These are phyloP conservation scores for Drosophila santomea DNA, from an alignment of 1,140 invertebrate genomes.

Conservation along the genomic window DNA sequence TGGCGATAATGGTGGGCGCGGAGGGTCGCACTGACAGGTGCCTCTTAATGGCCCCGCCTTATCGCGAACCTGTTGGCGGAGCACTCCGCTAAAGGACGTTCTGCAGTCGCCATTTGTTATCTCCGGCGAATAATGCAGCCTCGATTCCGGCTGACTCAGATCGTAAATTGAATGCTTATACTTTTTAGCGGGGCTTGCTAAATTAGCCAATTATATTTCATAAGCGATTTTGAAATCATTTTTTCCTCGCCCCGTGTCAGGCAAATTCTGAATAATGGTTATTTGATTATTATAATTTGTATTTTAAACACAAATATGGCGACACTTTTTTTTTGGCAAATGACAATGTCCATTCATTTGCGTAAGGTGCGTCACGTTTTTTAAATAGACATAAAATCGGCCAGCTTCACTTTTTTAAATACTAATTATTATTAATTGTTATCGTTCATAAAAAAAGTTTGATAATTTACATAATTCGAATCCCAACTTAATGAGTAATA, in stretches of 20 bases:
- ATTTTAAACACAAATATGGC: conserved; percentile 40
- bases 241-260: conserved; percentile 13
- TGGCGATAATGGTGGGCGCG: conserved; percentile 2
- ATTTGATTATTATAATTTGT: conserved; percentile 62
- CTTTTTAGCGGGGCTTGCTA: conserved; percentile 32
- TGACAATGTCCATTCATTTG: conserved; percentile 31
- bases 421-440: background rate
- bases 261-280: conserved; percentile 21
- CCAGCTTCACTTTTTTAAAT: conserved; percentile 2
- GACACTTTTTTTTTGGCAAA: conserved; percentile 25
- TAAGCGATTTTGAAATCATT: conserved; percentile 48
- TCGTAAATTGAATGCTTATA: conserved; percentile 51
- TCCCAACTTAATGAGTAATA: background rate
- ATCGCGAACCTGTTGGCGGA: conserved; percentile 43
- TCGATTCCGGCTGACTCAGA: conserved; percentile 46
- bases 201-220: conserved; percentile 65
- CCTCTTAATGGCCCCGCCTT: conserved; percentile 56
- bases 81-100: conserved; percentile 57
- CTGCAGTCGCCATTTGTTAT: conserved; percentile 32
- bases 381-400: conserved; percentile 29
- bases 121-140: conserved; percentile 23
- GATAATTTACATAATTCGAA: background rate
- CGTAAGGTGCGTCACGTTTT: conserved; percentile 35
- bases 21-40: conserved; percentile 30
- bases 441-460: background rate